Conservation (phyloP, 2,797 vertebrate genomes). For the Poeciliopsis infans region DNA sequence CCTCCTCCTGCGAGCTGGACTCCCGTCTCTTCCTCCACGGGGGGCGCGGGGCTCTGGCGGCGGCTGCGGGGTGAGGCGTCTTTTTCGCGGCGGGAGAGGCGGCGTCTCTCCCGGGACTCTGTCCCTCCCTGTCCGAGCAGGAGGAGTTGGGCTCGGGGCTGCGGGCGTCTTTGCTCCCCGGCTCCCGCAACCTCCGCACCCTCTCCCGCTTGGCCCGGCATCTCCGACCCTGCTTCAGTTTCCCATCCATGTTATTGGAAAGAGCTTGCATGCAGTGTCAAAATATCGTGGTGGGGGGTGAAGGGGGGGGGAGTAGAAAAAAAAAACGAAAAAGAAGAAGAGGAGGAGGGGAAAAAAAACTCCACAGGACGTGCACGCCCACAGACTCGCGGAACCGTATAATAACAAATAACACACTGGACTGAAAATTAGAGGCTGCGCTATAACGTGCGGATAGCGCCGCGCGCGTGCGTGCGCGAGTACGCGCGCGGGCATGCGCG, state of each 20-base stretch:
- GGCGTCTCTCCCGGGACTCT: slow-evolving; percentile 87
- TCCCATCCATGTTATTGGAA: slow-evolving; percentile 87
- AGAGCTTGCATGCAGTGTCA: slow-evolving; percentile 57
- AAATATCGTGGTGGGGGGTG: slow-evolving; percentile 1
- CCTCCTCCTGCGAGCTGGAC: slow-evolving; percentile 96
- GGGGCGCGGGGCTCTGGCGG: slow-evolving; percentile 84
- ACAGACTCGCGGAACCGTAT: slow-evolving; percentile 51
- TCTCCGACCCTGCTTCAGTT: slow-evolving; percentile 91
- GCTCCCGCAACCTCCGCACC: slow-evolving; percentile 87
- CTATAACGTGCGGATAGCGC: slow-evolving; percentile 49
- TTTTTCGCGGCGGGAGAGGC: slow-evolving; percentile 82
- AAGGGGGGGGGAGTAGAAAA: neutral
- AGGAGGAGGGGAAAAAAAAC: slow-evolving; percentile 44
- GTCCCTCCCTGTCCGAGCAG: slow-evolving; percentile 88
- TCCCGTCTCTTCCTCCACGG: slow-evolving; percentile 90
- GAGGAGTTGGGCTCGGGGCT: slow-evolving; percentile 88
- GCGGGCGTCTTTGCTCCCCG: slow-evolving; percentile 84
- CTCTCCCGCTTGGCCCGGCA: slow-evolving; percentile 90
- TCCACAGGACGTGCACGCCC: slow-evolving; percentile 59
- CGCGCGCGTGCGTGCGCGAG: slow-evolving; percentile 41
- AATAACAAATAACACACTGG: slow-evolving; percentile 65
- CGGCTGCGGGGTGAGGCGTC: slow-evolving; percentile 79
- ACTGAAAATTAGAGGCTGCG: slow-evolving; percentile 52
- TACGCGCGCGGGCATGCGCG: neutral
- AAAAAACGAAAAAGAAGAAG: slow-evolving; percentile 20